phyloP scores from a whole-genome alignment of 2,888 invertebrate genomes.

The Criorhina ranunculi region DNA sequence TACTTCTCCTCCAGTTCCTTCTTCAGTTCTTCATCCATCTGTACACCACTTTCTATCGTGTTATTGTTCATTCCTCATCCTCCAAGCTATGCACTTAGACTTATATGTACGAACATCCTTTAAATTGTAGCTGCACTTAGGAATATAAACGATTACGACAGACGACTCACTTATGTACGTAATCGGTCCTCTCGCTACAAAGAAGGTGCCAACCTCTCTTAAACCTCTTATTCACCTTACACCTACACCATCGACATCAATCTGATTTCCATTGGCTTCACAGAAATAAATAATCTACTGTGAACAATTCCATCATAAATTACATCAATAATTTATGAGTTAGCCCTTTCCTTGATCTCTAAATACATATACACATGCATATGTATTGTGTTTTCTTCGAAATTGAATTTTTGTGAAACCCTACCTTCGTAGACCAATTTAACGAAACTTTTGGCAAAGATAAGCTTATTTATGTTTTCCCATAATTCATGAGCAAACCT shows the following conservation, averaged over 20 bases:
- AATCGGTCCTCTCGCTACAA: too few species aligned
- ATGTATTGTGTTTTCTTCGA: background rate
- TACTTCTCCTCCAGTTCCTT: too few species aligned
- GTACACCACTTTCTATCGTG: too few species aligned
- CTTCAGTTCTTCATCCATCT: too few species aligned
- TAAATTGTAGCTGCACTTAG: too few species aligned
- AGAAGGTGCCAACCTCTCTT: too few species aligned
- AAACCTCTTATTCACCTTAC: too few species aligned
- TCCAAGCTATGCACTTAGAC: too few species aligned
- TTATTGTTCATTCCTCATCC: too few species aligned
- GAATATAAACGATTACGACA: too few species aligned
- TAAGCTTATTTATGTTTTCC: constrained; percentile 66
- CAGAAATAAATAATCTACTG: constrained; percentile 30
- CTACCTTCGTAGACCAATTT: constrained; percentile 43
- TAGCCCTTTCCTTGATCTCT: constrained; percentile 6
- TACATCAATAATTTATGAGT: constrained; percentile 52
- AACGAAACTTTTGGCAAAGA: constrained; percentile 62
- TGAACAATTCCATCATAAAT: constrained; percentile 58
- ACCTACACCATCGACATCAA: background rate
- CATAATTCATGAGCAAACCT: constrained; percentile 65
- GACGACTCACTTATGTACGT: too few species aligned
- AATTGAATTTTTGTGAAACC: constrained; percentile 35
- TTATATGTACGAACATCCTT: too few species aligned
- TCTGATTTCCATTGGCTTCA: constrained; percentile 1
- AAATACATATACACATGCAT: constrained; percentile 1